These are phyloP conservation scores for Dryoscopus gambensis DNA, from an alignment of 2,113 vertebrate species.

Conservation along the genomic window DNA sequence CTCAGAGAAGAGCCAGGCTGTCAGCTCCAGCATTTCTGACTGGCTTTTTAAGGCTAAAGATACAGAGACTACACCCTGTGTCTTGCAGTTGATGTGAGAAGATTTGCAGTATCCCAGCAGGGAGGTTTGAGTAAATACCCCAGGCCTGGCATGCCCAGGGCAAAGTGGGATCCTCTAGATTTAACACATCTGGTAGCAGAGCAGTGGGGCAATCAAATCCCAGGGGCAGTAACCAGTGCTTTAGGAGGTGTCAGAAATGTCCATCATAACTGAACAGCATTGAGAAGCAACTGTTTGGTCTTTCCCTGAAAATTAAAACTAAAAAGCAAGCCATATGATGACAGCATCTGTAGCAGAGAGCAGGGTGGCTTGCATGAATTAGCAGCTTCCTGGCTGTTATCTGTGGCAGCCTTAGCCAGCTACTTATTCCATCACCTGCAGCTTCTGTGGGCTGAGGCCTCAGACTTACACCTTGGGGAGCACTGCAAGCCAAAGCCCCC, in stretches of 20 bases:
- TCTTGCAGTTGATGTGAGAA: not conserved
- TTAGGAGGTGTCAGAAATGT: not conserved
- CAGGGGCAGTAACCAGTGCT: not conserved
- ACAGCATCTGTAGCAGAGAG: conserved; percentile 20
- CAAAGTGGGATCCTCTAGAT: not conserved
- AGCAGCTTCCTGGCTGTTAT: not conserved
- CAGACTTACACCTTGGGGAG: not conserved
- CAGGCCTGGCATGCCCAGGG: not conserved
- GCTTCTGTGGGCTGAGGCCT: not conserved
- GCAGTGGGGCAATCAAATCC: not conserved
- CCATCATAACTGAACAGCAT: not conserved
- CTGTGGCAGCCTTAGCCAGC: not conserved
- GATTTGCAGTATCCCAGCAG: not conserved
- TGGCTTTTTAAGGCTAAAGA: not conserved
- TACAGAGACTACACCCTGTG: not conserved
- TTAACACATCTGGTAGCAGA: not conserved
- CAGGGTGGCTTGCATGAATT: not conserved
- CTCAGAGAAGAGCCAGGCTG: not conserved
- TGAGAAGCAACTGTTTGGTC: not conserved
- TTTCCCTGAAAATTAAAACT: conserved; percentile 11
- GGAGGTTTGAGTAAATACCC: not conserved
- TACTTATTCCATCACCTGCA: conserved; percentile 16
- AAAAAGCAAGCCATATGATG: not conserved
- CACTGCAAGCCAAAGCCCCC: not conserved
- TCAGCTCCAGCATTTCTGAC: not conserved